phyloP scores from a whole-genome alignment of 2,113 vertebrate species.

The Psilopsiagon aymara region DNA sequence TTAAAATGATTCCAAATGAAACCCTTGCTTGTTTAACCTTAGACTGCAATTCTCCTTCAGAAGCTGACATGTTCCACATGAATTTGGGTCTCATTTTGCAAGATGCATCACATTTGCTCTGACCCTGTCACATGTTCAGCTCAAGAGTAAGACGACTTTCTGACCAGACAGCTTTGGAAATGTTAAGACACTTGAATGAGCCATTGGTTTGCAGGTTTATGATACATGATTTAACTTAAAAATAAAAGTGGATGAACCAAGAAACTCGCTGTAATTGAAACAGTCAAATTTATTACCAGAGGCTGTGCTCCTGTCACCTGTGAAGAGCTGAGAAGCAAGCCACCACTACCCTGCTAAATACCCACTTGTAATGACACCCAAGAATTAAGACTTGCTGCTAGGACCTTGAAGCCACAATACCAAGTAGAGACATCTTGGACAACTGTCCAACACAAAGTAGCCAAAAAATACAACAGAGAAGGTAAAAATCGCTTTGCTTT shows the following conservation, averaged over 20 bases:
- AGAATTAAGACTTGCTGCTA: background rate
- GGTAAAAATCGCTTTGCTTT: background rate
- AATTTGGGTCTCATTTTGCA: background rate
- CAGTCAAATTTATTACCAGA: slow-evolving; percentile 41
- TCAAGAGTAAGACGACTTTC: slow-evolving; percentile 24
- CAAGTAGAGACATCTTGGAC: background rate
- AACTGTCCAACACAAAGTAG: background rate
- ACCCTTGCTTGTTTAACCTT: slow-evolving; percentile 63
- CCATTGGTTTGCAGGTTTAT: slow-evolving; percentile 3
- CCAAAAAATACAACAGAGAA: background rate
- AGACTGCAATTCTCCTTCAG: slow-evolving; percentile 23
- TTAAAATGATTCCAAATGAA: slow-evolving; percentile 62
- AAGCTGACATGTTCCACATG: slow-evolving; percentile 49
- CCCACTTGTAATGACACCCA: background rate
- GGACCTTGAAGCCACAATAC: background rate
- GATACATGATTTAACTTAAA: slow-evolving; percentile 25
- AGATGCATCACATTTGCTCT: slow-evolving; percentile 13
- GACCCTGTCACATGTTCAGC: slow-evolving; percentile 7
- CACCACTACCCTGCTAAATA: background rate
- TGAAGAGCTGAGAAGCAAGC: background rate
- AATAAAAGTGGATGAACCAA: slow-evolving; percentile 46
- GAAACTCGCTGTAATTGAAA: slow-evolving; percentile 30
- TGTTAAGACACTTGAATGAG: slow-evolving; percentile 41
- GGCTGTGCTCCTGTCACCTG: background rate
- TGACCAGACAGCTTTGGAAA: slow-evolving; percentile 48